Base-by-base conservation (phyloP, 1,140 invertebrate genomes). In the Cydia amplana region DNA sequence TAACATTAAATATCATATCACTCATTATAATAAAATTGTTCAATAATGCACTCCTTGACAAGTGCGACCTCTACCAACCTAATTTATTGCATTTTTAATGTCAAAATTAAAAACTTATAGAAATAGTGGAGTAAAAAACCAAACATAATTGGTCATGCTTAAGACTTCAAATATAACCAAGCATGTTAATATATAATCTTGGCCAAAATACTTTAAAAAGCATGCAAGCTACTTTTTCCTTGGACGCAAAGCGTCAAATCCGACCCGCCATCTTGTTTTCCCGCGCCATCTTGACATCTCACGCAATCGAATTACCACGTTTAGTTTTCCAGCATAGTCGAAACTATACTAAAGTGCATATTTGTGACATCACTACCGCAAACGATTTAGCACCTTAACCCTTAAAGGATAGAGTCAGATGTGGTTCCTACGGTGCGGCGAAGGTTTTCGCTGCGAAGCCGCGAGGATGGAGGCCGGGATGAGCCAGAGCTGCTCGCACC, bases 401-500 rank as follows among this genome's bases (percentile, higher is more conserved):
- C 49, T n/a, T 51, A 51, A 18, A 5, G 76, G 16, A 63, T n/a
- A 49, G 7, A 18, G 36, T 92, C 90, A 92, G 72, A 88, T 87
- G 78, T 89, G 88, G 70, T 83, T 82, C 6, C 89, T 77, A 7
- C 90, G 79, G 43, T 85, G 87, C 0, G 81, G 85, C 4, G 81
- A 83, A 2, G 87, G 91, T 78, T 92, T 92, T 40, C 91, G 76
- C 72, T 87, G 88, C 10, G 88, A 83, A 10, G 89, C 88, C 7
- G 79, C 75, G 20, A 85, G 81, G 4, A 93, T 83, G 14, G 91
- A 87, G n/a, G 85, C 94, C 12, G 97, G 97, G 76, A 98, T 96
- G 73, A 95, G 94, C 95, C 97, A 98, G 12, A 98, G 92, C 75
- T 94, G 94, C 40, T 97, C 95, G 70, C 93, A 94, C 85, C 95